Percentiles rank a stretch among this genome's conserved stretches.
These are phyloP conservation scores for Mustela erminea DNA, from an alignment of 2,797 vertebrate genomes.

Conservation along the genomic window DNA sequence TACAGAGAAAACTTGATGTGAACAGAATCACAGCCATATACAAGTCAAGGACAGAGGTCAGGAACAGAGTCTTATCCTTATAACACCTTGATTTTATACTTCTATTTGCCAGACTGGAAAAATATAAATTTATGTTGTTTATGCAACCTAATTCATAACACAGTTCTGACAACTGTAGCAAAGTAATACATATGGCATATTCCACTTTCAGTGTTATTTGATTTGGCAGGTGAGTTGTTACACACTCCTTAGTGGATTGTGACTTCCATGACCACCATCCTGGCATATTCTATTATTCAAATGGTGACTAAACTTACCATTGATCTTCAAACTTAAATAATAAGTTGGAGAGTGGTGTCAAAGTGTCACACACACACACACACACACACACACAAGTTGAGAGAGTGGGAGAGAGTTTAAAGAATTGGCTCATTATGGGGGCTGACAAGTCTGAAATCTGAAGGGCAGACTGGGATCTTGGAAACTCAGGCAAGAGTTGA, in stretches of 20 bases:
- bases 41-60: not conserved
- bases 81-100: not conserved
- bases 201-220: not conserved
- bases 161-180: not conserved
- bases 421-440: not conserved
- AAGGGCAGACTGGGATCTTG: not conserved
- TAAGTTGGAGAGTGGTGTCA: not conserved
- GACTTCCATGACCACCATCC: no score
- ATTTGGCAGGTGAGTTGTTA: no score
- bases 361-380: not conserved
- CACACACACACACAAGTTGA: not conserved
- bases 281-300: not conserved
- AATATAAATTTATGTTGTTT: not conserved
- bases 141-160: not conserved
- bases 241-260: no score
- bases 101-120: not conserved
- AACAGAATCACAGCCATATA: not conserved
- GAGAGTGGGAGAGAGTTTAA: not conserved
- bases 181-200: not conserved
- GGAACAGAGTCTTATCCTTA: not conserved
- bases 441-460: not conserved
- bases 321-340: not conserved
- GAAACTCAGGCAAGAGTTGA: not conserved
- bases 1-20: not conserved
- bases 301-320: not conserved